Base-by-base conservation (phyloP, 2,888 invertebrate genomes). In the Cinara cedri region DNA sequence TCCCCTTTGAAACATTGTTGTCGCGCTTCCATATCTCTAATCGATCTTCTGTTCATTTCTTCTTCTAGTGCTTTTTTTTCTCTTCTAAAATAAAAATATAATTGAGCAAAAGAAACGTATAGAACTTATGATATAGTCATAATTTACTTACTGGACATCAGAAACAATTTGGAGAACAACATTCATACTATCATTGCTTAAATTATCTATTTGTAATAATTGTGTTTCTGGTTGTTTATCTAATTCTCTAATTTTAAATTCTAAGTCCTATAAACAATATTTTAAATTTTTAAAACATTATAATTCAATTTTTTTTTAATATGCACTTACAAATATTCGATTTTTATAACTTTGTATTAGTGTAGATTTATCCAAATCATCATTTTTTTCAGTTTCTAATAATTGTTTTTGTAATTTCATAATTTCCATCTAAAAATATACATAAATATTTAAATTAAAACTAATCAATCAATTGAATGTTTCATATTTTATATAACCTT, bases 201-300 rank as follows among this genome's bases (percentile, higher is more conserved):
- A 68, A 74, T 81, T 81, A 8, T 78, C 63, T 44, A 82, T 81
- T 21, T 78, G 62, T 42, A 82, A 71, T 26, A 82, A 60, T 24
- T 82, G 81, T 16, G 51, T 81, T 14, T 82, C 82, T 21, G 82
- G 82, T 57, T 81, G 72, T 81, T 82, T 81, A 51, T 81, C 81
- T 65, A 81, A 70, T 57, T 80, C 66, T 44, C 46, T 68, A n/a
- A 81, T 21, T 54, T 19, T 62, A 13, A 24, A 21, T 80, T 78
- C 70, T 72, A 78, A 81, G 65, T 78, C 78, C 71, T 81, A n/a
- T n/a, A n/a, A 55, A 66, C 2, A 74, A 63, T 14, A n/a, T 34
- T 4, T 4, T 34, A 13, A 13, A 54, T 16, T 0, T 13, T 49
- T 26, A 66, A 46, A 26, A 55, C 1, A 16, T 26, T 14, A n/a